Conservation (phyloP, 92 coral and sea anemone genomes). For the Blastomussa wellsi region DNA sequence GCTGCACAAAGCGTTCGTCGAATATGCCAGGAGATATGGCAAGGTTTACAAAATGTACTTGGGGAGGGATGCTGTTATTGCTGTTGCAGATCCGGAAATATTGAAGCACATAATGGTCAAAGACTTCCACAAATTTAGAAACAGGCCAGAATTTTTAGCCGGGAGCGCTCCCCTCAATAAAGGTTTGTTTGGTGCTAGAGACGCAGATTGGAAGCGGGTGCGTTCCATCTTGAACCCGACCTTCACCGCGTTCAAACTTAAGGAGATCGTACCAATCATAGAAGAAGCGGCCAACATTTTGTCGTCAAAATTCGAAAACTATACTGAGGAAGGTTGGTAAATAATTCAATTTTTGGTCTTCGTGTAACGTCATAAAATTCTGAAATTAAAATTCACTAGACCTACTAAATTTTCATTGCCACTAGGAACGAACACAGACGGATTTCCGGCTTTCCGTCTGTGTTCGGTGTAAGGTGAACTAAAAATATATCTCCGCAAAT, state of each 20-base stretch:
- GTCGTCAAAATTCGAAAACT: constrained; percentile 53
- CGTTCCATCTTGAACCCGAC: constrained; percentile 82
- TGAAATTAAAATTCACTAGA: too few species aligned
- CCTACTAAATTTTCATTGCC: too few species aligned
- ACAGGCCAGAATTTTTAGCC: constrained; percentile 71
- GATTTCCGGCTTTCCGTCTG: too few species aligned
- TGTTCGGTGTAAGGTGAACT: too few species aligned
- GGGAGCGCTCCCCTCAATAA: constrained; percentile 54
- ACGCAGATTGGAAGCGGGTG: constrained; percentile 65
- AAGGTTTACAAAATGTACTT: constrained; percentile 73
- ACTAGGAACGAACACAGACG: too few species aligned
- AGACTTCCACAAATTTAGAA: constrained; percentile 77
- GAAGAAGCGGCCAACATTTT: constrained; percentile 54
- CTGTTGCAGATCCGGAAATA: constrained; percentile 69
- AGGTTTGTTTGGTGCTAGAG: constrained; percentile 64
- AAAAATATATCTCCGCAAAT: too few species aligned
- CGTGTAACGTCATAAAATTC: too few species aligned
- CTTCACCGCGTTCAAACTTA: constrained; percentile 74
- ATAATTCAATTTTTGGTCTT: too few species aligned
- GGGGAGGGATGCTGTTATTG: constrained; percentile 62
- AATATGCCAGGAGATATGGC: constrained; percentile 66
- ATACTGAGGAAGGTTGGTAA: constrained; percentile 61
- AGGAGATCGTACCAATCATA: constrained; percentile 67
- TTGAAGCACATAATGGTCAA: constrained; percentile 66
- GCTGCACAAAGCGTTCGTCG: constrained; percentile 67